These are phyloP conservation scores for Dyspetes luteomarginatus DNA, from an alignment of 2,888 invertebrate species.

Conservation along the genomic window DNA sequence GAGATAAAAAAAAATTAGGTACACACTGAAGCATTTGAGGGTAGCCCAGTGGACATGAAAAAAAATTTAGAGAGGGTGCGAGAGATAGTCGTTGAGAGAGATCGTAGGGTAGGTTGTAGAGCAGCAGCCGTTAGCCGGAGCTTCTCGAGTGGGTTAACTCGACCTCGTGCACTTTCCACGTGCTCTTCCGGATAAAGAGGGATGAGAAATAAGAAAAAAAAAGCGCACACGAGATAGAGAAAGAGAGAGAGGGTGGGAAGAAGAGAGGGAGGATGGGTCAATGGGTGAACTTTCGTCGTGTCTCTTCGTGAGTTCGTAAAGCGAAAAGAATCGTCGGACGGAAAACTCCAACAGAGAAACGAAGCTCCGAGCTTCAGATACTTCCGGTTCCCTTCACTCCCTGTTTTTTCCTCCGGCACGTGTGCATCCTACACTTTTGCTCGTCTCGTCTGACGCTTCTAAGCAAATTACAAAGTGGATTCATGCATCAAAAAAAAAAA, in stretches of 20 bases:
- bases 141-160: constrained; percentile 68
- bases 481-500: too few species aligned
- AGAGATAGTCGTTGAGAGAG: constrained; percentile 27
- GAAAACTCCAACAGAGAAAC: constrained; percentile 24
- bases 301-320: constrained; percentile 39
- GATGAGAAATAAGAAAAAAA: constrained; percentile 25
- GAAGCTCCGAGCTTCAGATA: constrained; percentile 41
- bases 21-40: neutral
- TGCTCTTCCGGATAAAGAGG: constrained; percentile 34
- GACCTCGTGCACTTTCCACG: constrained; percentile 52
- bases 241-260: constrained; percentile 20
- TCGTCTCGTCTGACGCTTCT: constrained; percentile 22
- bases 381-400: constrained; percentile 35
- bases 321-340: constrained; percentile 33
- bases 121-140: constrained; percentile 58
- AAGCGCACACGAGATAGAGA: constrained; percentile 28
- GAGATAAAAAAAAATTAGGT: neutral
- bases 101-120: neutral
- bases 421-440: constrained; percentile 11
- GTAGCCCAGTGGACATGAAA: neutral
- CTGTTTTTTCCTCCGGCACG: constrained; percentile 32
- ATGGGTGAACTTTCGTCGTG: constrained; percentile 41
- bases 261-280: constrained; percentile 46
- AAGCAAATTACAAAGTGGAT: constrained; percentile 10
- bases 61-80: constrained; percentile 25